Evolutionary conservation across 1,140 invertebrate genomes (phyloP), one percentile per base, ranked within the genome.

Genomic region (Medauroidea extradentata): DNA sequence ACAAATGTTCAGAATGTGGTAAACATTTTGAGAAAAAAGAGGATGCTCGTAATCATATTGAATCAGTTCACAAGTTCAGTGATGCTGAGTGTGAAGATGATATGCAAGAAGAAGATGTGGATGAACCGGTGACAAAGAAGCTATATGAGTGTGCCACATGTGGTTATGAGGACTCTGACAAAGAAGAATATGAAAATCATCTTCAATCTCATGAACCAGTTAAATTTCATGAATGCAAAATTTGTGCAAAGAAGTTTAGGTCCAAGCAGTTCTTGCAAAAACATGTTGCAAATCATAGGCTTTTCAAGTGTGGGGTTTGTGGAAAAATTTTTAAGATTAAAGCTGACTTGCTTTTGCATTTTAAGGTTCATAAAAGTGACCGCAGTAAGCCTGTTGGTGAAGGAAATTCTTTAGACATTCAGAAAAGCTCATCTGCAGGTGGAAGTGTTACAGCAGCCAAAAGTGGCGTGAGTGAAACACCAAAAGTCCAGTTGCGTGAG

Each of bases 261-360:
- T 53, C 52, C 18, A 44, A 44, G 48, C 13, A 29, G 13, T 13
- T 25, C 18, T 18, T 60, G 41, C 38, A 60, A 16, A 60, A 44
- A 21, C 58, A 60, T 54, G 19, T 54, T 9, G 16, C 18, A 14
- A 53, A 16, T 53, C 48, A 53, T 25, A 53, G 48, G 27, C 7
- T 27, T 8, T 59, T 59, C n/a, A 59, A 59, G n/a, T 59, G 48
- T 53, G 50, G 49, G 16, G 14, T 59, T n/a, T 59, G 57, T 42
- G 21, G 21, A 4, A n/a, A 23, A 44, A 55, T 29, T 11, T 59
- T 52, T 48, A 39, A 53, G 44, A 53, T 18, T 23, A 42, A 53
- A 39, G 34, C 13, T 21, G 34, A 39, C 3, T 59, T 59, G 53
- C 13, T 42, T 13, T 14, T 27, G n/a, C 50, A 59, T 43, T 52